phyloP scores from a whole-genome alignment of 1,140 invertebrate genomes.

The Drepana arcuata region DNA sequence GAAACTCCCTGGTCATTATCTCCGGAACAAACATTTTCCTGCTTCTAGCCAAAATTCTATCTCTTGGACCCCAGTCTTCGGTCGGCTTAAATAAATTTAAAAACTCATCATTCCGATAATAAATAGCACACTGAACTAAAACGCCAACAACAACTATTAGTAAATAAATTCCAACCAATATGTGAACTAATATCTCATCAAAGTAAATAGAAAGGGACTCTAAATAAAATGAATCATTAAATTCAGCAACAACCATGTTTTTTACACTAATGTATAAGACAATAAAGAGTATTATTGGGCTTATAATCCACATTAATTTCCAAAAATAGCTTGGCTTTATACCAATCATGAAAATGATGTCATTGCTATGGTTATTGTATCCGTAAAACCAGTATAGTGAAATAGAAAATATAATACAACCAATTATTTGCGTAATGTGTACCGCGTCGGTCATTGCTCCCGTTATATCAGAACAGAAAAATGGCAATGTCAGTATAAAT shows the following conservation, averaged over 20 bases:
- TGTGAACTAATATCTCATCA: conserved; percentile 27
- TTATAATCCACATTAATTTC: conserved; percentile 45
- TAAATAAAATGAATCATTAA: conserved; percentile 22
- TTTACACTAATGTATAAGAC: conserved; percentile 25
- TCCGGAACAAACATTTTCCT: conserved; percentile 59
- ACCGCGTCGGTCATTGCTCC: conserved; percentile 29
- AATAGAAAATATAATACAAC: conserved; percentile 37
- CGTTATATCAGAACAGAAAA: conserved; percentile 46
- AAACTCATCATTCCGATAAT: conserved; percentile 14
- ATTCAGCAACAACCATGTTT: conserved; percentile 13
- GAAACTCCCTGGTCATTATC: conserved; percentile 62
- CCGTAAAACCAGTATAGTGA: conserved; percentile 54
- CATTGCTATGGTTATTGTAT: conserved; percentile 42
- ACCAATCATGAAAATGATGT: conserved; percentile 61
- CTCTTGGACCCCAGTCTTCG: conserved; percentile 40
- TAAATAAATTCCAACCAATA: conserved; percentile 28
- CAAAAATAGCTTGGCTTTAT: conserved; percentile 48
- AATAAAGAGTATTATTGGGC: conserved; percentile 28
- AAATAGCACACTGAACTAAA: conserved; percentile 24
- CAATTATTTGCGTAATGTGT: conserved; percentile 43
- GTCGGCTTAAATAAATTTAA: conserved; percentile 23
- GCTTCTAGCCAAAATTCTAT: conserved; percentile 42
- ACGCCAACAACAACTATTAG: conserved; percentile 29
- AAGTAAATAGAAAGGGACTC: conserved; percentile 14
- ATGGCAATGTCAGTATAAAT: conserved; percentile 28